Evolutionary conservation across 2,888 invertebrate genomes (phyloP).

Genomic region (Quadroppia sp.): DNA sequence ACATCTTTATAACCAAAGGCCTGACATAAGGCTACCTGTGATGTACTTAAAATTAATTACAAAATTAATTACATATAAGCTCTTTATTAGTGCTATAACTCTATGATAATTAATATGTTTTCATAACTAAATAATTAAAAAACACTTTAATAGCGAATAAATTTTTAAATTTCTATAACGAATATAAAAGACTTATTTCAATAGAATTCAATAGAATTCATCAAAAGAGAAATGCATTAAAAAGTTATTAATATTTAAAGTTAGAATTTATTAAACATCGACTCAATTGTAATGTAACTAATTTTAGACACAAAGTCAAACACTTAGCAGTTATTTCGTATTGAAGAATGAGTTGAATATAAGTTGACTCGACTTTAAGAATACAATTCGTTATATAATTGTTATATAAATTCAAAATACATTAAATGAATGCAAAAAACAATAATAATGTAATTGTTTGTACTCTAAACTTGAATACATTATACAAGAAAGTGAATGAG

Average conservation of each 20-base stretch:
- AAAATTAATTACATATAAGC: no score
- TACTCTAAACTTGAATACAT: slow-evolving; percentile 36
- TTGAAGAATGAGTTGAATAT: not conserved
- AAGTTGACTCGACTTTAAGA: slow-evolving; percentile 21
- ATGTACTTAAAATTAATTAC: not conserved
- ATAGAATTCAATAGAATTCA: no score
- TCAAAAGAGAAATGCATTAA: no score
- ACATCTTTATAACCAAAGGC: no score
- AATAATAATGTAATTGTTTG: not conserved
- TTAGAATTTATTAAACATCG: no score
- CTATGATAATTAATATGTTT: not conserved
- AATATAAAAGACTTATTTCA: no score
- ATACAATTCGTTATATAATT: slow-evolving; percentile 1
- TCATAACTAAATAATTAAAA: not conserved
- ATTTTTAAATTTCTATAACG: no score
- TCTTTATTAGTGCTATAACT: no score
- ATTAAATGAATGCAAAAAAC: not conserved
- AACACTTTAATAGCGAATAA: not conserved
- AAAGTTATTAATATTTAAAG: no score
- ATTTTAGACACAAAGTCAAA: slow-evolving; percentile 2
- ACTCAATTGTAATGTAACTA: not conserved
- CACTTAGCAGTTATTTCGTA: no score
- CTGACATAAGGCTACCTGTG: not conserved
- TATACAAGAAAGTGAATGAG: not conserved
- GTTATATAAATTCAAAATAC: not conserved